phyloP scores from a whole-genome alignment of 1,140 invertebrate genomes.

The Lucilia cuprina region DNA sequence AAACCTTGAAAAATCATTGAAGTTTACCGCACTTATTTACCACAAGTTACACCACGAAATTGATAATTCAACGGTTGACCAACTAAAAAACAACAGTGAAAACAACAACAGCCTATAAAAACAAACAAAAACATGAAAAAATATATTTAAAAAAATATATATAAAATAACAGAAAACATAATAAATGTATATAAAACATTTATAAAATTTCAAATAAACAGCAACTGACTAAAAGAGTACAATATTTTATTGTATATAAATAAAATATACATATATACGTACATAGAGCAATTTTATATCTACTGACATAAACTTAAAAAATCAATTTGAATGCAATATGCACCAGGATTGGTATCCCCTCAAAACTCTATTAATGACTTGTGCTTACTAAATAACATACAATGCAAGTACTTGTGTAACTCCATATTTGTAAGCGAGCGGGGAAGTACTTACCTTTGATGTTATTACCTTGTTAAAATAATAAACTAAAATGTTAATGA shows the following conservation, averaged over 20 bases:
- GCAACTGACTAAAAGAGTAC: conserved; percentile 18
- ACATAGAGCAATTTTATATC: too few relatives aligned
- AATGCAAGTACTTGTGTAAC: too few relatives aligned
- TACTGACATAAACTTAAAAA: too few relatives aligned
- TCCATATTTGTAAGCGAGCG: too few relatives aligned
- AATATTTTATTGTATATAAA: background rate
- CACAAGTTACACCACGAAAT: conserved; percentile 61
- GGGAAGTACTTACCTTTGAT: too few relatives aligned
- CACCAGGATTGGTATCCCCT: too few relatives aligned
- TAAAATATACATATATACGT: background rate
- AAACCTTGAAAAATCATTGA: conserved; percentile 60
- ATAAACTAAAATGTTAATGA: too few relatives aligned
- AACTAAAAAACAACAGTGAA: conserved; percentile 44
- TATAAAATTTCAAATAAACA: background rate
- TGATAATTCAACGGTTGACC: conserved; percentile 62
- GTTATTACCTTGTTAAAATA: too few relatives aligned
- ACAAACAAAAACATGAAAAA: conserved; percentile 11
- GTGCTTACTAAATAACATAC: too few relatives aligned
- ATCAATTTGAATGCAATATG: too few relatives aligned
- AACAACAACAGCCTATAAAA: conserved; percentile 31
- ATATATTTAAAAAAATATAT: background rate
- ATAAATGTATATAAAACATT: conserved; percentile 19
- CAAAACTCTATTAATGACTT: too few relatives aligned
- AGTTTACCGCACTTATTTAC: conserved; percentile 60
- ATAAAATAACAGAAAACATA: background rate